Evolutionary conservation across 2,888 invertebrate species (phyloP), one percentile per base, ranked within the genome.

Genomic region (Lagria hirta): DNA sequence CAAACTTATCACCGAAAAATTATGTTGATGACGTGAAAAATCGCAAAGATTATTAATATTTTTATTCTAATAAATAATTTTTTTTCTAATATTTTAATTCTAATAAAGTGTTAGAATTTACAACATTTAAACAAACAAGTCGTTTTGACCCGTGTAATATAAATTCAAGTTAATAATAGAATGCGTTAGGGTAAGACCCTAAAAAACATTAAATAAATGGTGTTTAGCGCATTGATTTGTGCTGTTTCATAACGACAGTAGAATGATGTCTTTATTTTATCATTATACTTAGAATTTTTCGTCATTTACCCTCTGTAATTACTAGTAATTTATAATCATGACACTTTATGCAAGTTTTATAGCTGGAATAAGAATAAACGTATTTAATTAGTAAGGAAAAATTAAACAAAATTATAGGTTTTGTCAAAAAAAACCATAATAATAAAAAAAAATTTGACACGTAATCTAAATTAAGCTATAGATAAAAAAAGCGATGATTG

Each of bases 381-480:
- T 37, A 20, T 36, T 36, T 27, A 36, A 27, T 36, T 26, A 20
- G 35, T 22, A 33, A 34, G 27, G 27, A 24, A 34, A 23, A 17
- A 35, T 26, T 35, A 24, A 21, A 21, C 20, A 21, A 10, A 26
- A 37, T 37, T 21, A 26, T 10, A 28, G 28, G 37, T 28, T 28
- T 20, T 27, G 20, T 18, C 20, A 18, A 18, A n/a, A n/a, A n/a
- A n/a, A n/a, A n/a, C n/a, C 13, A 34, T 23, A 33, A 22, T 22
- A 33, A 12, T 22, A 15, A 14, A 21, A 33, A 14, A 33, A 20
- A 32, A 32, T 32, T n/a, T n/a, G 11, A 16, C 14, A 29, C n/a
- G 29, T 13, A 10, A 10, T 11, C 3, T 26, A 10, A n/a, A n/a
- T n/a, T n/a, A n/a, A n/a, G n/a, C n/a, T 20, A 26, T 41, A 29